These are phyloP conservation scores for Haliclona indistincta DNA, from an alignment of 37 sponge, comb jelly and placozoan genomes.

Conservation along the genomic window DNA sequence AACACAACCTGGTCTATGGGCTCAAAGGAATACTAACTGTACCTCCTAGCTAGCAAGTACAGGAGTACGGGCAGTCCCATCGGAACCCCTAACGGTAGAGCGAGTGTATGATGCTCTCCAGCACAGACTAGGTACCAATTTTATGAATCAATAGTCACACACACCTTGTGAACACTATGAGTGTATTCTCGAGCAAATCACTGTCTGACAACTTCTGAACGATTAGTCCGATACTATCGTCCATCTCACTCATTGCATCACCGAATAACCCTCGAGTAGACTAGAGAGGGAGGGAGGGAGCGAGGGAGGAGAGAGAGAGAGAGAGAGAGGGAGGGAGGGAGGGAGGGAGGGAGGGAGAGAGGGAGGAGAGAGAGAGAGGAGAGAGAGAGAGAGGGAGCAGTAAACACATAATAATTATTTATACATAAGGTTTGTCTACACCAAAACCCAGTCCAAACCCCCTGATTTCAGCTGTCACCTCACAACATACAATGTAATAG, in stretches of 20 bases:
- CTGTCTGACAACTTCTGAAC: slow-evolving; percentile 21
- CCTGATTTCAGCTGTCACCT: too few species aligned
- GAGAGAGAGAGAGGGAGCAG: neutral
- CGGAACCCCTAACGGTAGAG: too few species aligned
- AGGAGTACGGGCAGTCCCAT: too few species aligned
- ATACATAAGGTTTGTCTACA: too few species aligned
- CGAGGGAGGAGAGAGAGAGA: slow-evolving; percentile 13
- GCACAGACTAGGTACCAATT: too few species aligned
- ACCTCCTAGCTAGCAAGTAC: too few species aligned
- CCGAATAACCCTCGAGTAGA: slow-evolving; percentile 29
- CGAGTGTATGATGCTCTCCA: too few species aligned
- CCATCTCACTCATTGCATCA: slow-evolving; percentile 36
- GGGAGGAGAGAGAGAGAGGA: slow-evolving; percentile 12
- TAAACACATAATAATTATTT: too few species aligned
- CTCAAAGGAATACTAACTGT: too few species aligned
- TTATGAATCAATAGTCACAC: neutral
- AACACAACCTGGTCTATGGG: too few species aligned
- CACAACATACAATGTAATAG: too few species aligned
- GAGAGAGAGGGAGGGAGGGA: slow-evolving; percentile 11
- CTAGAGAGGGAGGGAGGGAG: slow-evolving; percentile 12
- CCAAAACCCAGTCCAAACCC: too few species aligned
- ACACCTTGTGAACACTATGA: slow-evolving; percentile 44
- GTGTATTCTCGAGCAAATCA: slow-evolving; percentile 20
- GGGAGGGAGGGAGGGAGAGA: slow-evolving; percentile 1
- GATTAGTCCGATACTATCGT: slow-evolving; percentile 32